Base-by-base conservation (phyloP, 2,888 invertebrate species). In the Orthosia cruda region DNA sequence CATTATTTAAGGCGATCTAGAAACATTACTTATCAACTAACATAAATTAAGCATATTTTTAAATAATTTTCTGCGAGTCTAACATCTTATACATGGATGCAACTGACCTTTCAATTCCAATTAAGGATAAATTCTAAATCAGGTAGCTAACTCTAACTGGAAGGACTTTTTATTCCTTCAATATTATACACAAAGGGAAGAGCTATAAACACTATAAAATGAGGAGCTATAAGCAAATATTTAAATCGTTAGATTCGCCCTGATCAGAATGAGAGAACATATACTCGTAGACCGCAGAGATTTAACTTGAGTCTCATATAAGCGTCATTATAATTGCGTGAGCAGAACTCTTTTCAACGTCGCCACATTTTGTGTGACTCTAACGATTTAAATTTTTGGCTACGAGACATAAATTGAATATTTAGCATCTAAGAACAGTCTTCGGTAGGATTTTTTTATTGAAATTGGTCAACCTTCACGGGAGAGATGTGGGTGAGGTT, bases 401-500 rank as follows among this genome's bases (percentile, higher is more conserved):
- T 73, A 80, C 47, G 50, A 83, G 57, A 73, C 71, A 84, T 23
- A 71, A 74, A 71, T 74, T 65, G 69, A 81, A 80, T 81, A 81
- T 84, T 87, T 88, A 89, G 84, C 88, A 87, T 85, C 86, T 88
- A 89, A 86, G 82, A 87, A 89, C 90, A 90, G 90, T 91, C 91
- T 91, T 91, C 77, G 84, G 80, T 87, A 88, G 88, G 84, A 79
- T 87, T 77, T 73, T 77, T 73, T 75, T 54, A 75, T 74, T 52
- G 57, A 71, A 57, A 55, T 26, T 16, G 66, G 69, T 94, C 92
- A 95, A 73, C 95, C 95, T 70, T 95, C 95, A 12, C 93, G 91
- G 4, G 94, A 91, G 47, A 91, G 93, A 64, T 94, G 95, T 11
- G 93, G 91, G 70, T 92, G 94, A 4, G 91, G 91, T 18, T 95